These are phyloP conservation scores for Neuroscelio doddi DNA, from an alignment of 2,888 invertebrate species.

Conservation along the genomic window DNA sequence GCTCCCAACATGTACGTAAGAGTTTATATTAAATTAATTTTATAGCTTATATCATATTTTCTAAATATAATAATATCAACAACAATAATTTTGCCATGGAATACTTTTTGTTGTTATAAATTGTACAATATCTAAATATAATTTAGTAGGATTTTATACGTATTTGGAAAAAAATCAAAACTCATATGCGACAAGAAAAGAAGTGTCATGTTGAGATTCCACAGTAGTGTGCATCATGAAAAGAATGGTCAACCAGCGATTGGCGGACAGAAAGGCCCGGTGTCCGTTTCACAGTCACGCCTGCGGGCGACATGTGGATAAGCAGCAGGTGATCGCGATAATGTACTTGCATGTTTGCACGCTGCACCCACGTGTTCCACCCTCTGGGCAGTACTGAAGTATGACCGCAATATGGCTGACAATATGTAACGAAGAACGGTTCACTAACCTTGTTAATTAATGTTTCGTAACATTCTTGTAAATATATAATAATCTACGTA, in stretches of 20 bases:
- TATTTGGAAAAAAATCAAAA: too few relatives aligned
- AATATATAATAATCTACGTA: too few relatives aligned
- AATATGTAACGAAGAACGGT: conserved; percentile 1
- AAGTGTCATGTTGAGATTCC: background rate
- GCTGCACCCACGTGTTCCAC: conserved; percentile 56
- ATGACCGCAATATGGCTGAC: conserved; percentile 16
- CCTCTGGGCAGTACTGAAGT: conserved; percentile 23
- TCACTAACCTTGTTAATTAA: conserved; percentile 2
- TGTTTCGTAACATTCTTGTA: background rate
- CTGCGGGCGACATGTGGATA: conserved; percentile 61
- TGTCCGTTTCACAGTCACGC: conserved; percentile 57
- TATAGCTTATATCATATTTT: too few relatives aligned
- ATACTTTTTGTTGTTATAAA: background rate
- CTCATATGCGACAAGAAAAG: background rate
- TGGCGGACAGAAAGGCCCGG: conserved; percentile 54
- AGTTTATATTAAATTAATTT: too few relatives aligned
- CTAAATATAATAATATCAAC: too few relatives aligned
- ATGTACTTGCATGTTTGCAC: conserved; percentile 33
- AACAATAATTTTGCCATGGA: too few relatives aligned
- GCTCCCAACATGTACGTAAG: too few relatives aligned
- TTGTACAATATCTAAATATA: too few relatives aligned
- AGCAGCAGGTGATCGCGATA: conserved; percentile 62
- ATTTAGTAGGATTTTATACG: too few relatives aligned
- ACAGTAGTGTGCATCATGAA: background rate
- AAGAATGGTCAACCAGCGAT: conserved; percentile 28